A percentile compares a stretch with the other conserved stretches of the same genome.
Evolutionary conservation across 2,888 invertebrate species (phyloP).

Genomic region (Craniophora ligustri): DNA sequence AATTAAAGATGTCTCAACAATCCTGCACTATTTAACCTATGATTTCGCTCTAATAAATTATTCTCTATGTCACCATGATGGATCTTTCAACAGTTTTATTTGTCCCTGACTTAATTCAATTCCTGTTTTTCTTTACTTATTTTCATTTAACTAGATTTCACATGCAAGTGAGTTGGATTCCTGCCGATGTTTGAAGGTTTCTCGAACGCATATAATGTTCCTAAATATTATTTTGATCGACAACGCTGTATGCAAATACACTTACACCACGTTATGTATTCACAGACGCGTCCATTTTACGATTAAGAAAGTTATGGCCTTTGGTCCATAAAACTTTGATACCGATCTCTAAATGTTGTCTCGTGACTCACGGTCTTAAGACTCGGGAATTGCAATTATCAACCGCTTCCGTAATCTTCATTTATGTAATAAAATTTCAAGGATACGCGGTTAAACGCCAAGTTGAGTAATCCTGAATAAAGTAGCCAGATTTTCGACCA

Average conservation of each 20-base stretch:
- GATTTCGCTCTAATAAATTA: too few relatives aligned
- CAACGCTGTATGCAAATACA: constrained; percentile 22
- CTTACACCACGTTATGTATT: constrained; percentile 64
- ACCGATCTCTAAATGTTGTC: constrained; percentile 65
- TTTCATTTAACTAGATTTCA: too few relatives aligned
- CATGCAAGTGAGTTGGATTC: not conserved
- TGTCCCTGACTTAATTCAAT: too few relatives aligned
- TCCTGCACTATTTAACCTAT: too few relatives aligned
- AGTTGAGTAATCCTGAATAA: constrained; percentile 3
- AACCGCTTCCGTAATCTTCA: constrained; percentile 34
- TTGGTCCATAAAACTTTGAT: constrained; percentile 69
- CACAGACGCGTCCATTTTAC: constrained; percentile 67
- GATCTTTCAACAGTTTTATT: too few relatives aligned
- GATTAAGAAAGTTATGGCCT: constrained; percentile 65
- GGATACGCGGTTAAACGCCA: constrained; percentile 6
- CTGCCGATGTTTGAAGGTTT: not conserved
- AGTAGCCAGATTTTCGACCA: not conserved
- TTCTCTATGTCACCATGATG: too few relatives aligned
- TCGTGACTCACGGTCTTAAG: constrained; percentile 55
- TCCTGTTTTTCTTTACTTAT: too few relatives aligned
- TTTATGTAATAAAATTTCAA: constrained; percentile 32
- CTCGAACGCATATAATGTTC: not conserved
- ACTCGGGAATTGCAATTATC: constrained; percentile 41
- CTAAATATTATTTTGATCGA: constrained; percentile 12
- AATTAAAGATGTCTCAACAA: too few relatives aligned